Percentiles rank a stretch among this genome's conserved stretches.
These are phyloP conservation scores for Prionace glauca DNA, from an alignment of 2,797 vertebrate species.

Conservation along the genomic window DNA sequence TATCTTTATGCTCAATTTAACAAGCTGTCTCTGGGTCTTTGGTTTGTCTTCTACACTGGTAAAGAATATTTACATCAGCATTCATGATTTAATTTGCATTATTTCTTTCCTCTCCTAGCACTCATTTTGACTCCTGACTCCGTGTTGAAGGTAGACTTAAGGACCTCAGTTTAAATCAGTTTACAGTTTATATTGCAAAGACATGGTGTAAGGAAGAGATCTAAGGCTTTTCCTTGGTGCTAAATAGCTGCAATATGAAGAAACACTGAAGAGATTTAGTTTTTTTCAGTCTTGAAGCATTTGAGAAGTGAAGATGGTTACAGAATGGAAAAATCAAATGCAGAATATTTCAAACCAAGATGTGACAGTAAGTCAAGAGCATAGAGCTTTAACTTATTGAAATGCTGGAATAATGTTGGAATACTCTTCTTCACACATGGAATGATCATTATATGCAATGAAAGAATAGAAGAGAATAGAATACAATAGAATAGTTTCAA, in stretches of 20 bases:
- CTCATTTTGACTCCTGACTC: background rate
- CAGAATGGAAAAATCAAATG: background rate
- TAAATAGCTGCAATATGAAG: background rate
- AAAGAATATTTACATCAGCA: background rate
- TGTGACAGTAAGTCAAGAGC: background rate
- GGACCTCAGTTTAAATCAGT: background rate
- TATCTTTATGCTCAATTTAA: background rate
- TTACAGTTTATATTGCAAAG: background rate
- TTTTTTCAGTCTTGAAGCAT: background rate
- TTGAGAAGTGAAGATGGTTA: background rate
- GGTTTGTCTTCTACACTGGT: background rate
- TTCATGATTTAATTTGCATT: background rate
- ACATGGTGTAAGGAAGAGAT: background rate
- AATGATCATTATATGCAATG: background rate
- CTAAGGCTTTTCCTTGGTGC: background rate
- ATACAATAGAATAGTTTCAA: too few relatives aligned
- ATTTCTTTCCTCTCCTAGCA: background rate
- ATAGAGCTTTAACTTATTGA: background rate
- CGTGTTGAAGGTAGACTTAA: background rate
- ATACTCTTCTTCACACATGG: background rate
- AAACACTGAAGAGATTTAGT: background rate
- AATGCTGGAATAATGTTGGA: background rate
- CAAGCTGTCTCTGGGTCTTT: background rate
- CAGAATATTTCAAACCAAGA: background rate
- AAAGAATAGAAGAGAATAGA: too few relatives aligned